A percentile compares a stretch with the other conserved stretches of the same genome.
phyloP scores from a whole-genome alignment of 2,113 vertebrate genomes.

The Arothron firmamentum region DNA sequence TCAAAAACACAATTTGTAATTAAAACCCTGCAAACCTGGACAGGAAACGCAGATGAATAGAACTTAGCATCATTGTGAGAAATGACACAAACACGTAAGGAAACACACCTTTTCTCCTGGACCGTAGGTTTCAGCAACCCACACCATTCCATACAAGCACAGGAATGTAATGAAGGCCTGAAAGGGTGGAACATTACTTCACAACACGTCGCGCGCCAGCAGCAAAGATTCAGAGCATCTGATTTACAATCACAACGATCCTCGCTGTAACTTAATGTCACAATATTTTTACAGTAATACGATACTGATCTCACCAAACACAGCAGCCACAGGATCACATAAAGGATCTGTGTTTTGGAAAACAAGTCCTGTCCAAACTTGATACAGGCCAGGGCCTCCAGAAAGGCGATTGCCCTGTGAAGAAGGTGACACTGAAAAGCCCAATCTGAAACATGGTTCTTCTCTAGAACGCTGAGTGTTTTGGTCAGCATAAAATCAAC shows the following conservation, averaged over 20 bases:
- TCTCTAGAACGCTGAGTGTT: too few species aligned
- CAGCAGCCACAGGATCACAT: conserved; percentile 93
- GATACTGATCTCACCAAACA: conserved; percentile 85
- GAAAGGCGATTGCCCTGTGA: conserved; percentile 89
- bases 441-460: too few species aligned
- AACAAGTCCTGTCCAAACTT: conserved; percentile 98
- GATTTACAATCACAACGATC: too few species aligned
- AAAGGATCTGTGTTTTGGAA: conserved; percentile 94
- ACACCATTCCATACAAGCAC: conserved; percentile 95
- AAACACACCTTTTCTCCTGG: conserved; percentile 83
- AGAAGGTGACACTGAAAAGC: background rate
- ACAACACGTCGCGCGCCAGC: background rate
- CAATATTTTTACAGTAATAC: background rate
- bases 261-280: background rate
- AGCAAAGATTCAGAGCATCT: too few species aligned
- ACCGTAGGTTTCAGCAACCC: conserved; percentile 88
- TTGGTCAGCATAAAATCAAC: background rate
- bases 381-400: conserved; percentile 95
- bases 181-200: background rate
- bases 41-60: background rate
- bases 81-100: background rate
- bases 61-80: background rate
- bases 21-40: background rate
- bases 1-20: background rate
- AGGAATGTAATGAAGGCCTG: conserved; percentile 82